Evolutionary conservation across 2,797 vertebrate species (phyloP).

Genomic region (Coreius guichenoti): DNA sequence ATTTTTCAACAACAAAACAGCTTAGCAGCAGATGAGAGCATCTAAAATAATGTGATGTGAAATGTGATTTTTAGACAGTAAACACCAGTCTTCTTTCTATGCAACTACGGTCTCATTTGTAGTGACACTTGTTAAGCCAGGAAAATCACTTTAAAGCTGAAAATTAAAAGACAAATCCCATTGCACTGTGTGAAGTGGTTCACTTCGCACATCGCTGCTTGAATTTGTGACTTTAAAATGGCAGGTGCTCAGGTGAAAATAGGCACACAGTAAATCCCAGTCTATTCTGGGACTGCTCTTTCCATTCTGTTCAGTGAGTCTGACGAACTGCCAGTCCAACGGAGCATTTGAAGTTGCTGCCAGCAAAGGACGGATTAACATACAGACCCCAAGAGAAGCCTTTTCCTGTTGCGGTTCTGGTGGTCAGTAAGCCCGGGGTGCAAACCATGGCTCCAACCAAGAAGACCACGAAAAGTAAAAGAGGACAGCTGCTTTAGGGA

Average conservation of each 20-base stretch:
- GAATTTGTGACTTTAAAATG: constrained; percentile 42
- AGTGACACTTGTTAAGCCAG: constrained; percentile 33
- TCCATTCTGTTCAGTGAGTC: constrained; percentile 27
- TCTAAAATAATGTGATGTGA: constrained; percentile 24
- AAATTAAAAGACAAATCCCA: constrained; percentile 41
- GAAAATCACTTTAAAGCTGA: constrained; percentile 43
- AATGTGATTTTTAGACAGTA: constrained; percentile 14
- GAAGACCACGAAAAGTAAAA: constrained; percentile 14
- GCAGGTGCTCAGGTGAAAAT: constrained; percentile 45
- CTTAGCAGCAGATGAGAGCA: not conserved
- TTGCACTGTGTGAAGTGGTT: constrained; percentile 25
- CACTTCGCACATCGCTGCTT: constrained; percentile 23
- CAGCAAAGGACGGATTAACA: constrained; percentile 49
- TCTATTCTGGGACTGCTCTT: constrained; percentile 37
- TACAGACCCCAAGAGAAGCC: constrained; percentile 31
- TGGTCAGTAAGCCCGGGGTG: constrained; percentile 37
- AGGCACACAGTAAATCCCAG: constrained; percentile 30
- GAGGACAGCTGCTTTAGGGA: constrained; percentile 25
- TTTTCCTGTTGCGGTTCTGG: constrained; percentile 44
- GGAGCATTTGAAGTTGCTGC: constrained; percentile 55
- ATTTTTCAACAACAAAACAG: constrained; percentile 29
- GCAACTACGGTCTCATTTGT: constrained; percentile 25
- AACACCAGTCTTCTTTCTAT: constrained; percentile 15
- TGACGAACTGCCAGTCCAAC: constrained; percentile 41
- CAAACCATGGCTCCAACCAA: constrained; percentile 46